Base-by-base conservation (phyloP, 2,797 vertebrate species). In the Diplodus puntazzo region DNA sequence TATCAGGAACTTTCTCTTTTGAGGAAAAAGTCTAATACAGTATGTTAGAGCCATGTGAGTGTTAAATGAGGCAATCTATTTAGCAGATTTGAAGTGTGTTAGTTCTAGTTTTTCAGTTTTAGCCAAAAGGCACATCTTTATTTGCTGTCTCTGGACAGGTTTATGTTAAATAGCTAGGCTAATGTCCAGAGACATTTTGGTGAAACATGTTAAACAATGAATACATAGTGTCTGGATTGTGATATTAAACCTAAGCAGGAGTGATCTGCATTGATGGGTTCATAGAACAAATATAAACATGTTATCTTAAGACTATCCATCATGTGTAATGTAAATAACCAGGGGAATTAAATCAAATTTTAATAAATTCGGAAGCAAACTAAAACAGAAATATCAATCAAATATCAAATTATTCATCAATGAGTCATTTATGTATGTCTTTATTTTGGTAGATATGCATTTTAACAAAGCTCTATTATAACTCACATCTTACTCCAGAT, bases 381-480 rank as follows among this genome's bases (percentile, higher is more conserved):
- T 30, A 30, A 30, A 30, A 30, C 30, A 30, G 30, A 30, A 30
- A 30, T 30, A 30, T 4, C 4, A 30, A 30, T 30, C 30, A 30
- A 30, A 30, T 30, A 30, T 30, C 30, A 30, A 30, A 30, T 30
- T 1, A 30, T 30, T 30, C 5, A 30, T 4, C 5, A 30, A 4
- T 30, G 30, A 30, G 30, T 30, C 30, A 30, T 30, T 30, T 30
- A 30, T 30, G 4, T 5, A 30, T 30, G 2, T 27, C 2, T 30
- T 30, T 30, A 4, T 30, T 30, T 30, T 30, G 1, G 30, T 42
- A 50, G n/a, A 27, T 13, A 3, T 3, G 5, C 4, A 0, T 27
- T 73, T 64, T 39, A 73, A 57, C 25, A 27, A 8, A 4, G 17
- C n/a, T n/a, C n/a, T n/a, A n/a, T n/a, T n/a, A n/a, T n/a, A n/a